phyloP scores from a whole-genome alignment of 2,888 invertebrate species.

The Pammene aurita region DNA sequence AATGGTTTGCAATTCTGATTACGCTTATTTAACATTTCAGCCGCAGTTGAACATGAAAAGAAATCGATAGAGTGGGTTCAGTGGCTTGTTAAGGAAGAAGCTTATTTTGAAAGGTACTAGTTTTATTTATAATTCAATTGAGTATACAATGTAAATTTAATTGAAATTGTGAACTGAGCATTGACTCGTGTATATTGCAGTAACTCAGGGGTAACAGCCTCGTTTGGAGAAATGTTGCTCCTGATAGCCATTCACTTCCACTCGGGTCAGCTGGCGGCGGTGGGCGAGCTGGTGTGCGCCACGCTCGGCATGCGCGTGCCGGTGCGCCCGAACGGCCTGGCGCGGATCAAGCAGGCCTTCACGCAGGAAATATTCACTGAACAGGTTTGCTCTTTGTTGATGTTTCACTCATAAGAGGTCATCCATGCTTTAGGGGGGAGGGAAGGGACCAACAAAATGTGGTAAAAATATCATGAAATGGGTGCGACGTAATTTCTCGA shows the following conservation, averaged over 20 bases:
- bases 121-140: not conserved
- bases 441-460: no score
- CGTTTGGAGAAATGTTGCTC: conserved; percentile 97
- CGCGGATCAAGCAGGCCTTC: conserved; percentile 95
- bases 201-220: conserved; percentile 92
- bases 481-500: no score
- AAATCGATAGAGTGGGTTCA: conserved; percentile 96
- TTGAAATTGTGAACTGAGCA: no score
- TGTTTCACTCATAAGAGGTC: not conserved
- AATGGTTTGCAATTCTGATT: not conserved
- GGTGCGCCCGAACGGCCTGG: conserved; percentile 92
- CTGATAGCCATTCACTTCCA: conserved; percentile 99
- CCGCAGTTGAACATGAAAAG: conserved; percentile 90
- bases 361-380: conserved; percentile 98
- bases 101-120: conserved; percentile 91
- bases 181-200: conserved; percentile 62
- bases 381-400: conserved; percentile 82
- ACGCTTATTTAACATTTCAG: conserved; percentile 54
- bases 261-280: conserved; percentile 95
- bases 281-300: conserved; percentile 96
- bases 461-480: no score
- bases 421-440: no score
- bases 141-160: no score
- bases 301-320: conserved; percentile 98
- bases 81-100: conserved; percentile 95